A percentile compares a stretch with the other conserved stretches of the same genome.
phyloP scores from a whole-genome alignment of 2,888 invertebrate genomes.

The Melangyna quadrimaculata region DNA sequence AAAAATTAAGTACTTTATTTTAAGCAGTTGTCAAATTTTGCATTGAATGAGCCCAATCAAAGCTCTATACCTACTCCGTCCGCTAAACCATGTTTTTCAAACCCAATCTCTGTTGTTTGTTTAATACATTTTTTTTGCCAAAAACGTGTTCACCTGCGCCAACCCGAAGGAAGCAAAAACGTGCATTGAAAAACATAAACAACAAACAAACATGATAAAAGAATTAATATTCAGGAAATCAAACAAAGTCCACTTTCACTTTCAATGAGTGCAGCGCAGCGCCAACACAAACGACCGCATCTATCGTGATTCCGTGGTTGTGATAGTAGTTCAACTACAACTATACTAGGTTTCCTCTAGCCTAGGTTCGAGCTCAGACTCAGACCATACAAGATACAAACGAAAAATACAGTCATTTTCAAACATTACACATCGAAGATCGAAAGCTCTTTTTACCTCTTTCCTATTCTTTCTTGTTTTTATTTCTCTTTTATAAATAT shows the following conservation, averaged over 20 bases:
- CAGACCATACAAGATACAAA: not conserved
- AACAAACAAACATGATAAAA: constrained; percentile 27
- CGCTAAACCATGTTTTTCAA: not conserved
- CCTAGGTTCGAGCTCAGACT: not conserved
- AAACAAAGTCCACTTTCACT: constrained; percentile 60
- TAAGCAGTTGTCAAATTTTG: too few species aligned
- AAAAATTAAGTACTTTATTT: too few species aligned
- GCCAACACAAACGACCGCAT: not conserved
- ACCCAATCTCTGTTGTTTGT: not conserved
- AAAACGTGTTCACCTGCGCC: constrained; percentile 37
- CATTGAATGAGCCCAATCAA: not conserved
- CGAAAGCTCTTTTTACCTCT: constrained; percentile 34
- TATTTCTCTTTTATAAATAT: not conserved
- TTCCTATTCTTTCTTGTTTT: not conserved
- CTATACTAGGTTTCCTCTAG: not conserved
- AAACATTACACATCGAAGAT: not conserved
- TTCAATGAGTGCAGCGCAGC: constrained; percentile 47
- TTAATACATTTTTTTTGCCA: constrained; percentile 26
- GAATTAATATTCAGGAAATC: constrained; percentile 66
- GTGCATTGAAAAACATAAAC: constrained; percentile 12
- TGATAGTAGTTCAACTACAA: not conserved
- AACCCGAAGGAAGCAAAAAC: constrained; percentile 38
- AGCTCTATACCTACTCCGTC: not conserved
- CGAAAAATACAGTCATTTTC: not conserved
- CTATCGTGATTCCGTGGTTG: not conserved